Evolutionary conservation across 1,140 invertebrate species (phyloP), one percentile per base, ranked within the genome.

Genomic region (Apis laboriosa): DNA sequence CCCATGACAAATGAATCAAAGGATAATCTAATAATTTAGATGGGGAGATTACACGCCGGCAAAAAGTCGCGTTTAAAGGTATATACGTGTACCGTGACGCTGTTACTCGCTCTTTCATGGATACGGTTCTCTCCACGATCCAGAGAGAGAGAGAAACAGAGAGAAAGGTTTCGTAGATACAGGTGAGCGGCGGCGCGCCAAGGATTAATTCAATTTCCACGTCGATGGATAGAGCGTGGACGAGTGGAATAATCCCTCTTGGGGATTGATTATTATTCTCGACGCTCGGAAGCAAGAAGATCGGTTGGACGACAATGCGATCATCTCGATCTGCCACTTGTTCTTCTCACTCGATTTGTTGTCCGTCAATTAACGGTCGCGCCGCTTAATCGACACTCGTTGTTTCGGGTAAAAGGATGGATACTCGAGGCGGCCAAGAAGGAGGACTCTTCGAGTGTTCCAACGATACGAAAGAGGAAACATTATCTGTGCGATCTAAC

Each of bases 301-400:
- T 81, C 76, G 76, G 80, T 87, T 78, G 83, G 56, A 74, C 77
- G 63, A 88, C 86, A 81, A 85, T 87, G 77, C 86, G 83, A 88
- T 88, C 74, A 77, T 80, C 82, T 84, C 86, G 75, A 88, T 87
- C 86, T 88, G 77, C 83, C 60, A 4, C 34, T 4, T 34, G 34
- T 3, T 34, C 34, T 2, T 43, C 34, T 43, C 34, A 12, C 77
- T 68, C 71, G 86, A 87, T 85, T 87, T 88, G 83, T 24, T 24
- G 24, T 85, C 55, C 83, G 75, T 87, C 86, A 83, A 88, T 88
- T 88, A 88, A 88, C 86, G 86, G 58, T 66, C 82, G 77, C 71
- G 86, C 86, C n/a, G n/a, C 79, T 85, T 88, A 88, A 88, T 88
- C 88, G 85, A 85, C 87, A 34, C 58, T 0, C 34, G 51, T 61